Percentiles rank a stretch among this genome's conserved stretches.
phyloP scores from a whole-genome alignment of 2,888 invertebrate genomes.

The Mechanitis messenoides region DNA sequence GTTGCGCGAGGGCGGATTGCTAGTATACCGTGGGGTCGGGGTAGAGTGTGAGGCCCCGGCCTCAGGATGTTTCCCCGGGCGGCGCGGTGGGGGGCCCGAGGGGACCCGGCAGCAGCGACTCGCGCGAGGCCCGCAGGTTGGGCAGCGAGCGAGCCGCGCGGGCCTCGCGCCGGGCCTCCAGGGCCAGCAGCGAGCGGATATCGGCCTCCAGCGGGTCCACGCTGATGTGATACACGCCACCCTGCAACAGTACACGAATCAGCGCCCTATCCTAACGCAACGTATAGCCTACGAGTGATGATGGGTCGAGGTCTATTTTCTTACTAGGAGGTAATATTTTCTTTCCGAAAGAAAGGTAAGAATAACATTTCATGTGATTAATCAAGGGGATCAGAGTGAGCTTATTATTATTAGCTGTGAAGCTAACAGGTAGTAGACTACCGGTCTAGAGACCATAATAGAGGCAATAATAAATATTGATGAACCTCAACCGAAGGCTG shows the following conservation, averaged over 20 bases:
- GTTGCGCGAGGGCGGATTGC: slow-evolving; percentile 25
- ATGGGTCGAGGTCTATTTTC: too few relatives aligned
- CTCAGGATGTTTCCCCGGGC: slow-evolving; percentile 35
- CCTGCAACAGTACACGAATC: slow-evolving; percentile 26
- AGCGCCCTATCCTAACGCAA: too few relatives aligned
- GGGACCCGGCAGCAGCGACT: slow-evolving; percentile 71
- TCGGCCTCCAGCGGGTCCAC: slow-evolving; percentile 68
- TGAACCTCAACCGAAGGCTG: slow-evolving; percentile 38
- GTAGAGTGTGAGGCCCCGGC: slow-evolving; percentile 48
- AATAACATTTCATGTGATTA: too few relatives aligned
- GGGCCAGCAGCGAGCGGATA: slow-evolving; percentile 60
- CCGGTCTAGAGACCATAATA: too few relatives aligned
- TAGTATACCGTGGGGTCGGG: slow-evolving; percentile 67
- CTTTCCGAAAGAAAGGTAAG: too few relatives aligned
- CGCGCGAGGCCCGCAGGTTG: slow-evolving; percentile 82
- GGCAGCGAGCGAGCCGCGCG: slow-evolving; percentile 78
- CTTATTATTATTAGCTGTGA: too few relatives aligned
- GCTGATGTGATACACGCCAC: slow-evolving; percentile 68
- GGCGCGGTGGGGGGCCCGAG: slow-evolving; percentile 37
- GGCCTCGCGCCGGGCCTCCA: slow-evolving; percentile 69
- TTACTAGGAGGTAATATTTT: too few relatives aligned
- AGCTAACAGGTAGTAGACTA: too few relatives aligned
- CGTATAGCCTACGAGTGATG: too few relatives aligned
- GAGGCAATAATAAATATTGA: slow-evolving; percentile 19
- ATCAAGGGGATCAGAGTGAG: too few relatives aligned